Conservation (phyloP, 2,888 invertebrate species). For the Dusona sp. region DNA sequence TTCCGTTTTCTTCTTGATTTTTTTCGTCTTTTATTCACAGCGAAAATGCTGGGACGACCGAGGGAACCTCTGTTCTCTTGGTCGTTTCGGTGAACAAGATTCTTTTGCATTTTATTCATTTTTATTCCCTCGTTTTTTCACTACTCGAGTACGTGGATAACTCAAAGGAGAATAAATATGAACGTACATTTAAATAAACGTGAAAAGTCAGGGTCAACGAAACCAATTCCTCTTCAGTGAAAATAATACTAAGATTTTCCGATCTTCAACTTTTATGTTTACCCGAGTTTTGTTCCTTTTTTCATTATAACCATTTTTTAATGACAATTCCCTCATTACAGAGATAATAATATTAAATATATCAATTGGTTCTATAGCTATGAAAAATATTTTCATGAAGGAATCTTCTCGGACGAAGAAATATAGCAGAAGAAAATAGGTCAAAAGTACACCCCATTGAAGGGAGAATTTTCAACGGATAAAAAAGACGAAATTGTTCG, state of each 20-base stretch:
- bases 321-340: neutral
- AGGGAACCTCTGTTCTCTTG: neutral
- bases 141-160: neutral
- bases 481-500: neutral
- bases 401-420: neutral
- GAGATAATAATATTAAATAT: neutral
- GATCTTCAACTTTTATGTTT: neutral
- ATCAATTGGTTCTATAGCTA: neutral
- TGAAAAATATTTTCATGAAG: neutral
- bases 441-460: neutral
- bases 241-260: neutral
- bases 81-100: neutral
- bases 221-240: neutral
- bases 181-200: neutral
- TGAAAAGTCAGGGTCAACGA: neutral
- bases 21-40: neutral
- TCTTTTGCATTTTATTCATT: constrained; percentile 5
- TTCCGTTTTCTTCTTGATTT: neutral
- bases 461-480: neutral
- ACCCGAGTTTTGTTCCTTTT: neutral
- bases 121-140: neutral
- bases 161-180: neutral
- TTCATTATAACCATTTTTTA: neutral
- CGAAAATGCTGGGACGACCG: too few species aligned
- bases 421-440: neutral